These are phyloP conservation scores for Austrolebias charrua DNA, from an alignment of 2,797 vertebrate species.

Conservation along the genomic window DNA sequence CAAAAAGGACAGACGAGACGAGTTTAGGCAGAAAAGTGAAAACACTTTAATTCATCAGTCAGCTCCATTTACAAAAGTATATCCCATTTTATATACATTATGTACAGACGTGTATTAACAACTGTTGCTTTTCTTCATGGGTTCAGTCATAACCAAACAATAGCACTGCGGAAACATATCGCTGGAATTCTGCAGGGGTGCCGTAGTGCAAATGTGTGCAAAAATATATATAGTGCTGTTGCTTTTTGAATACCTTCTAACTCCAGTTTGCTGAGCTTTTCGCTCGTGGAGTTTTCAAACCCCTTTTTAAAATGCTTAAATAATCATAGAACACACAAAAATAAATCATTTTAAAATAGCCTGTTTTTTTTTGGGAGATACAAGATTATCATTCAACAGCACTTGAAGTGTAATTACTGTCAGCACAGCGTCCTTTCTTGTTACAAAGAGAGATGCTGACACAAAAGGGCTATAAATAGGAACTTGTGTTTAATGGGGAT, in stretches of 20 bases:
- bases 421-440: constrained; percentile 66
- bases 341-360: constrained; percentile 36
- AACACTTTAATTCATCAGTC: constrained; percentile 82
- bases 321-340: constrained; percentile 36
- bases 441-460: constrained; percentile 58
- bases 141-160: constrained; percentile 73
- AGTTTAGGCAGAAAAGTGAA: constrained; percentile 70
- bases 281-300: constrained; percentile 29
- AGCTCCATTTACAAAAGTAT: constrained; percentile 85
- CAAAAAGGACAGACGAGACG: constrained; percentile 51
- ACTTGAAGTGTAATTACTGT: constrained; percentile 62
- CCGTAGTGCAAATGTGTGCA: constrained; percentile 79
- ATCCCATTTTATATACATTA: constrained; percentile 86
- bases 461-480: constrained; percentile 70
- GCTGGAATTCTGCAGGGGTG: constrained; percentile 74
- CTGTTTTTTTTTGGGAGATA: constrained; percentile 34
- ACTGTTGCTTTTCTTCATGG: constrained; percentile 72
- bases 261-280: constrained; percentile 53
- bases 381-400: constrained; percentile 70
- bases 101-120: constrained; percentile 80
- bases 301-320: constrained; percentile 33
- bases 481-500: constrained; percentile 50
- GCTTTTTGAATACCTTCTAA: constrained; percentile 66
- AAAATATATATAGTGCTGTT: constrained; percentile 76
- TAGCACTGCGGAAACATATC: constrained; percentile 71